These are phyloP conservation scores for Recurvirostra avosetta DNA, from an alignment of 2,113 vertebrate genomes.

Conservation along the genomic window DNA sequence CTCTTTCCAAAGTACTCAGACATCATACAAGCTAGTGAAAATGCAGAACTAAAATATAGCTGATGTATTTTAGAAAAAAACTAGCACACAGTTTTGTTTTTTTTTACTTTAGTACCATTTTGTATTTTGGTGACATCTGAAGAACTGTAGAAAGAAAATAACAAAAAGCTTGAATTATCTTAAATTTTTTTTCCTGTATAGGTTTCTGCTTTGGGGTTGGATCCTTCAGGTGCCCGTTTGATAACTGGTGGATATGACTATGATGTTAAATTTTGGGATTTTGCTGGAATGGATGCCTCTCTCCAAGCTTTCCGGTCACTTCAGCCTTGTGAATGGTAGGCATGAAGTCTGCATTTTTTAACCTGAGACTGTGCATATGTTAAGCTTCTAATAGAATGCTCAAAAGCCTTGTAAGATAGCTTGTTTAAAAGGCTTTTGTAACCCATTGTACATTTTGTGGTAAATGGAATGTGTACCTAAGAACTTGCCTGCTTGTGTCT, in stretches of 20 bases:
- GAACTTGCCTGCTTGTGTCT: background rate
- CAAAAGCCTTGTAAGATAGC: background rate
- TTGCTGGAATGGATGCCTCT: constrained; percentile 95
- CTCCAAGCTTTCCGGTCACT: constrained; percentile 92
- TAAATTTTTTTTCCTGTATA: background rate
- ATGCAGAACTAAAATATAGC: background rate
- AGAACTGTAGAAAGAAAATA: background rate
- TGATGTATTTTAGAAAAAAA: background rate
- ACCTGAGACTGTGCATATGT: background rate
- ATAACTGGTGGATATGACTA: constrained; percentile 93
- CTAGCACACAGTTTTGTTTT: background rate
- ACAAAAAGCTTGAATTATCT: background rate
- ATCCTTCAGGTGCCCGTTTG: constrained; percentile 94
- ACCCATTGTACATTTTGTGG: background rate
- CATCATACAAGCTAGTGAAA: background rate
- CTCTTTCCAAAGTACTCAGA: background rate
- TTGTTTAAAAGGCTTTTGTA: background rate
- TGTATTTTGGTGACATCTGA: background rate
- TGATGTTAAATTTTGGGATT: constrained; percentile 96
- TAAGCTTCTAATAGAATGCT: background rate
- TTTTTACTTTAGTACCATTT: background rate
- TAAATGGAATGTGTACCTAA: background rate
- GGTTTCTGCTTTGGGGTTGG: constrained; percentile 93
- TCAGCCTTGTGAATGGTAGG: constrained; percentile 95
- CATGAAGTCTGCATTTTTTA: background rate